phyloP scores from a whole-genome alignment of 2,113 vertebrate species.

The Forbesichthys papilliferus region DNA sequence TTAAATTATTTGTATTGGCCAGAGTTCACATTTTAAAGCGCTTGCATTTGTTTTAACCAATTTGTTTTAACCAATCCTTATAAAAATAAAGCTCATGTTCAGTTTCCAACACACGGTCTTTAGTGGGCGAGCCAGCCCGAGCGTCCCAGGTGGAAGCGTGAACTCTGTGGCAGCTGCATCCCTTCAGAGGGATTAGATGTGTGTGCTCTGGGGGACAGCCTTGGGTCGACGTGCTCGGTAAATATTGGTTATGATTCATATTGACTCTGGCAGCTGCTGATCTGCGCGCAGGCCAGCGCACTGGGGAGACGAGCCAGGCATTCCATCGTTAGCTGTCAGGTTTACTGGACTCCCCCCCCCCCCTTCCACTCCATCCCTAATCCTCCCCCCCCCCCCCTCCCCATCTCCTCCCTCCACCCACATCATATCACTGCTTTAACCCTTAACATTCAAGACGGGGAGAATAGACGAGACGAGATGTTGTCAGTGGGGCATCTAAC shows the following conservation, averaged over 20 bases:
- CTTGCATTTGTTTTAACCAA: too few species aligned
- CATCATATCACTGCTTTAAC: constrained; percentile 14
- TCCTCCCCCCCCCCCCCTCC: neutral
- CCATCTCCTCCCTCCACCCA: constrained; percentile 15
- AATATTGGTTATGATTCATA: constrained; percentile 77
- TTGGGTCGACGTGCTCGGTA: constrained; percentile 69
- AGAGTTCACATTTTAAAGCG: neutral
- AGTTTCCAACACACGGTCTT: constrained; percentile 22
- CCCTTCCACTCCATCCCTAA: neutral
- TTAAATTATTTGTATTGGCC: too few species aligned
- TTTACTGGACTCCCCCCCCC: constrained; percentile 40
- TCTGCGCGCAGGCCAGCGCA: constrained; percentile 63
- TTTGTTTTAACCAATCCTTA: neutral
- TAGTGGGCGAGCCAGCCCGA: constrained; percentile 29
- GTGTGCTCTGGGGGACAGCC: constrained; percentile 58
- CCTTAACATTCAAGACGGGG: constrained; percentile 24
- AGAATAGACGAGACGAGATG: constrained; percentile 55
- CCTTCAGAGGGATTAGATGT: constrained; percentile 45
- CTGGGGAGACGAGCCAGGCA: constrained; percentile 64
- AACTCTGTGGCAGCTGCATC: constrained; percentile 54
- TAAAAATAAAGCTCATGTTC: constrained; percentile 13
- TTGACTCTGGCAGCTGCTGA: constrained; percentile 75
- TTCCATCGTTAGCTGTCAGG: constrained; percentile 73
- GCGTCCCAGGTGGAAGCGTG: constrained; percentile 23
- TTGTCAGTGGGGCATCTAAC: constrained; percentile 69